Conservation (phyloP, 2,888 invertebrate genomes). For the Scaptomyza tumidula region DNA sequence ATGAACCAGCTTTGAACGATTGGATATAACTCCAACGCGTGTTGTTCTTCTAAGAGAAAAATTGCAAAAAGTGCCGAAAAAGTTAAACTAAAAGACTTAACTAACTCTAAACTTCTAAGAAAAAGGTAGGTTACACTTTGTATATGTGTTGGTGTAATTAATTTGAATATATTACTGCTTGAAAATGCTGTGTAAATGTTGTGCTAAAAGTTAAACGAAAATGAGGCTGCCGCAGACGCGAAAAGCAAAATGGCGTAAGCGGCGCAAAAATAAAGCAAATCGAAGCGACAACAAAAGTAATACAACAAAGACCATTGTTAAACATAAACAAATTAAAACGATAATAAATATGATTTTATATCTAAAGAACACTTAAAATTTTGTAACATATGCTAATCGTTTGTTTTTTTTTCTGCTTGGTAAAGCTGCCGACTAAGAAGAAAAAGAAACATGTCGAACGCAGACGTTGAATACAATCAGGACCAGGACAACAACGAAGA, state of each 20-base stretch:
- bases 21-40: conserved; percentile 41
- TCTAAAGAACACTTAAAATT: neutral
- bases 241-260: conserved; percentile 75
- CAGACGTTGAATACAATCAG: conserved; percentile 67
- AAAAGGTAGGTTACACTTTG: conserved; percentile 28
- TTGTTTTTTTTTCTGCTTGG: neutral
- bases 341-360: neutral
- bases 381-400: neutral
- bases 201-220: conserved; percentile 1
- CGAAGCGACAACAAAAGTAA: conserved; percentile 26
- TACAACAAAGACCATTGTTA: neutral
- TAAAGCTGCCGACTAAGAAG: conserved; percentile 21
- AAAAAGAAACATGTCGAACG: conserved; percentile 58
- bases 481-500: conserved; percentile 65
- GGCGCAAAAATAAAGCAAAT: conserved; percentile 32
- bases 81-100: conserved; percentile 14
- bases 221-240: conserved; percentile 11
- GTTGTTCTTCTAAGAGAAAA: conserved; percentile 38
- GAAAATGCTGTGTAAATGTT: neutral
- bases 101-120: conserved; percentile 29
- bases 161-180: neutral
- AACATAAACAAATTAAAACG: neutral
- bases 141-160: too few species aligned
- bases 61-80: conserved; percentile 43
- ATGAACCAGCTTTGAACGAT: conserved; percentile 12